Conservation (phyloP, 2,113 vertebrate genomes). For the Ptychochromis oligacanthus region DNA sequence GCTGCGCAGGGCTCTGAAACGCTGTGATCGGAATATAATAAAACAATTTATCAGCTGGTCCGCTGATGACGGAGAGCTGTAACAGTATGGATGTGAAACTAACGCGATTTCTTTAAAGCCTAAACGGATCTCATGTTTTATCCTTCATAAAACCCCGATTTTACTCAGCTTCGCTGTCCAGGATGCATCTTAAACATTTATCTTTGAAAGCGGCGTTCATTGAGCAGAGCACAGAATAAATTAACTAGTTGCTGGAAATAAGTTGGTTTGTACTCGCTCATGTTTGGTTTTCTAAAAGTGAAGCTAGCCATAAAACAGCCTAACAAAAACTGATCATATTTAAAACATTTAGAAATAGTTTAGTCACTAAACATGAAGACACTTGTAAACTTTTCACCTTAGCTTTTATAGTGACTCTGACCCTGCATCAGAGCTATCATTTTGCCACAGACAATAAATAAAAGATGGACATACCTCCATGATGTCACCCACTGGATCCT, state of each 20-base stretch:
- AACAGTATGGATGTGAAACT: not conserved
- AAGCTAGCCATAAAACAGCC: too few relatives aligned
- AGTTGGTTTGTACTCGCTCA: not conserved
- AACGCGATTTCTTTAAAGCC: not conserved
- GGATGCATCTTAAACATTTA: not conserved
- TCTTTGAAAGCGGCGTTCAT: not conserved
- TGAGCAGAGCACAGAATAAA: not conserved
- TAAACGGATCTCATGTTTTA: not conserved
- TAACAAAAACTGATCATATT: not conserved
- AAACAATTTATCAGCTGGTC: conserved; percentile 18
- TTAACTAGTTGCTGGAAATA: not conserved
- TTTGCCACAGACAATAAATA: not conserved
- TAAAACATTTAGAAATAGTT: too few relatives aligned
- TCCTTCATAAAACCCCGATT: not conserved
- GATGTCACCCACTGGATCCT: not conserved
- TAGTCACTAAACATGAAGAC: not conserved
- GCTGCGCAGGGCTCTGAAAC: conserved; percentile 8
- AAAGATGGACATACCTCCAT: not conserved
- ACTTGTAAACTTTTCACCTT: not conserved
- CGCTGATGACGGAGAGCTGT: not conserved
- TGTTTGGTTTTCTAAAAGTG: not conserved
- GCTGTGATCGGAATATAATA: conserved; percentile 47
- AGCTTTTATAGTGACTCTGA: not conserved
- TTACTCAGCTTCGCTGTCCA: not conserved
- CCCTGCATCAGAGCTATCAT: not conserved